Evolutionary conservation across 2,797 vertebrate genomes (phyloP).

Genomic region (Podargus strigoides): DNA sequence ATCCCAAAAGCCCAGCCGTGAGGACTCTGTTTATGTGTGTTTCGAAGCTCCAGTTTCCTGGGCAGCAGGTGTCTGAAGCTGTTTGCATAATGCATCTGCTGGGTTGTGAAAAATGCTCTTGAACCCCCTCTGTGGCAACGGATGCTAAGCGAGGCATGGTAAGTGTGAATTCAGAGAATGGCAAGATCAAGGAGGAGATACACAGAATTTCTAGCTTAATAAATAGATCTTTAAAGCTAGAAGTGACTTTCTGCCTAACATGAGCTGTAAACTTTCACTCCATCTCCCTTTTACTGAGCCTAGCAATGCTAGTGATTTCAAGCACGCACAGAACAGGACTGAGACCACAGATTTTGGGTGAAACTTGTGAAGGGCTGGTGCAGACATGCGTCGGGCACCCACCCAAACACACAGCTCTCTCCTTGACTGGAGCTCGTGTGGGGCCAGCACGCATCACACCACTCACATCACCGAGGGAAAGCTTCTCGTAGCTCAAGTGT

Average conservation of each 20-base stretch:
- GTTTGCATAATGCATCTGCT: not conserved
- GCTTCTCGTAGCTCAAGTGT: not conserved
- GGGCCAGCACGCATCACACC: not conserved
- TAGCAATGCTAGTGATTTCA: not conserved
- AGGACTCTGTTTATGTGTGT: not conserved
- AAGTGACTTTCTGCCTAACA: not conserved
- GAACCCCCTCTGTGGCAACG: not conserved
- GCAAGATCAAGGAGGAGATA: not conserved
- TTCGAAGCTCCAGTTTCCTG: not conserved
- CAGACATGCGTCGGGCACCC: not conserved
- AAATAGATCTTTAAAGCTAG: not conserved
- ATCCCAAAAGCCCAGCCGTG: not conserved
- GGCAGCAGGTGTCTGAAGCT: not conserved
- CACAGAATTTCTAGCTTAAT: not conserved
- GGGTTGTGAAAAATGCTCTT: not conserved
- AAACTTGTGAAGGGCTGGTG: not conserved
- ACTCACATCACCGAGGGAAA: rapidly evolving
- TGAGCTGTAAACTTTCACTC: not conserved
- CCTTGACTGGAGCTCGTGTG: not conserved
- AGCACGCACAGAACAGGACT: rapidly evolving
- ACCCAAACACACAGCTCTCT: not conserved
- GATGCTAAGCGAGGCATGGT: not conserved
- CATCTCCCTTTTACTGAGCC: not conserved
- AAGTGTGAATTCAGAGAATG: not conserved
- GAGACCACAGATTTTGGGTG: not conserved